A percentile compares a stretch with the other conserved stretches of the same genome.
Evolutionary conservation across 2,797 vertebrate genomes (phyloP).

Genomic region (Synanceia verrucosa): DNA sequence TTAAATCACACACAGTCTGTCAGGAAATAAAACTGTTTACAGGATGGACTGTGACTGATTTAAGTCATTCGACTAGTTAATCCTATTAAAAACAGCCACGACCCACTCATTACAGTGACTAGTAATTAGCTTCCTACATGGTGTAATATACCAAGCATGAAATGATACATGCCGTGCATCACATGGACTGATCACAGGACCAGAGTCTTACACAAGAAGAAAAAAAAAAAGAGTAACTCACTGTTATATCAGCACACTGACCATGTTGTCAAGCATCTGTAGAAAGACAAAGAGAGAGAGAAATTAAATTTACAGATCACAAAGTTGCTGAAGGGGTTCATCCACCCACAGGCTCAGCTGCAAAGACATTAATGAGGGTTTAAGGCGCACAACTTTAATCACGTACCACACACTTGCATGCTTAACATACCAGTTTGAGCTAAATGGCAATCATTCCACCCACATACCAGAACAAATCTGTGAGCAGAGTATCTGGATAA

Average conservation of each 20-base stretch:
- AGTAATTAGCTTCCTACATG: slow-evolving; percentile 28
- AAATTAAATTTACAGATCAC: background rate
- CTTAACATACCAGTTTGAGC: slow-evolving; percentile 18
- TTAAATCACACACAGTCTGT: background rate
- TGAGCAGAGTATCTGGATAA: background rate
- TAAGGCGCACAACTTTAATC: slow-evolving; percentile 31
- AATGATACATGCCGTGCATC: slow-evolving; percentile 13
- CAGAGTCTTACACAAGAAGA: background rate
- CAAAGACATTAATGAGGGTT: slow-evolving; percentile 15
- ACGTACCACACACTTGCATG: slow-evolving; percentile 26
- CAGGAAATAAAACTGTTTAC: background rate
- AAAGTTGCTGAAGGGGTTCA: background rate
- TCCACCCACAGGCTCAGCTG: slow-evolving; percentile 11
- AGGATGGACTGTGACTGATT: background rate
- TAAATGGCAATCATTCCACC: slow-evolving; percentile 14
- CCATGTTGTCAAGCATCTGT: slow-evolving; percentile 21
- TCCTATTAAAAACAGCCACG: slow-evolving; percentile 37
- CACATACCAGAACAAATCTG: slow-evolving; percentile 16
- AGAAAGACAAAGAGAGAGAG: background rate
- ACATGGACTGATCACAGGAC: slow-evolving; percentile 56
- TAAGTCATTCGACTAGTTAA: slow-evolving; percentile 36
- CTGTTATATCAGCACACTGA: background rate
- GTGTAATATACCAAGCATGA: slow-evolving; percentile 5
- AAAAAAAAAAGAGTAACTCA: background rate
- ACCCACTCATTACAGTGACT: slow-evolving; percentile 10